A percentile compares a stretch with the other conserved stretches of the same genome.
Evolutionary conservation across 2,113 vertebrate genomes (phyloP).

Genomic region (Odontesthes bonariensis): DNA sequence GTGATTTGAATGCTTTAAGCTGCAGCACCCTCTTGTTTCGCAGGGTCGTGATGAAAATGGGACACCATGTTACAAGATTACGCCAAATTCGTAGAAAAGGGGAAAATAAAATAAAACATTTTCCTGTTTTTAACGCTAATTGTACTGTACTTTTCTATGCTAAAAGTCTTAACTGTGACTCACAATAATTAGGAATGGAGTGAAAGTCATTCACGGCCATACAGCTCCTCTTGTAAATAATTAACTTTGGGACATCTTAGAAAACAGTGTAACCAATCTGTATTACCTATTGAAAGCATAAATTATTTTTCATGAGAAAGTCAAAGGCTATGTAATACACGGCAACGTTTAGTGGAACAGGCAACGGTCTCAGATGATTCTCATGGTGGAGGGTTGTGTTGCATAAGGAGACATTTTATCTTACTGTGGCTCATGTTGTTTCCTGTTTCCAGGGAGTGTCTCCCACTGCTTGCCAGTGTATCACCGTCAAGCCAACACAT

Average conservation of each 20-base stretch:
- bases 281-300: not conserved
- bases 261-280: not conserved
- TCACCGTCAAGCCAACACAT: slow-evolving; percentile 42
- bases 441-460: slow-evolving; percentile 47
- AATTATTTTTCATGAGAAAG: not conserved
- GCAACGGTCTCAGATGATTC: not conserved
- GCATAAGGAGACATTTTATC: slow-evolving; percentile 8
- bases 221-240: not conserved
- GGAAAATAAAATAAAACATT: too few species aligned
- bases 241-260: too few species aligned
- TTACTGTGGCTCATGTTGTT: slow-evolving; percentile 20
- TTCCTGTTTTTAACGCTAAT: not conserved
- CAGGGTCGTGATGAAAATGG: not conserved
- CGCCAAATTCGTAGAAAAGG: too few species aligned
- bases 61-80: not conserved
- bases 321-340: not conserved
- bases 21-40: not conserved
- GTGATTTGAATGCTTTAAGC: not conserved
- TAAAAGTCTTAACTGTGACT: not conserved
- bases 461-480: slow-evolving; percentile 5
- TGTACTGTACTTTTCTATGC: too few species aligned
- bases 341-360: not conserved
- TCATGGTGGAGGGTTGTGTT: not conserved
- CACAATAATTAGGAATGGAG: not conserved
- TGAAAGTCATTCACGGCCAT: not conserved